Conservation (phyloP, 2,113 vertebrate genomes). For the Silurus meridionalis region DNA sequence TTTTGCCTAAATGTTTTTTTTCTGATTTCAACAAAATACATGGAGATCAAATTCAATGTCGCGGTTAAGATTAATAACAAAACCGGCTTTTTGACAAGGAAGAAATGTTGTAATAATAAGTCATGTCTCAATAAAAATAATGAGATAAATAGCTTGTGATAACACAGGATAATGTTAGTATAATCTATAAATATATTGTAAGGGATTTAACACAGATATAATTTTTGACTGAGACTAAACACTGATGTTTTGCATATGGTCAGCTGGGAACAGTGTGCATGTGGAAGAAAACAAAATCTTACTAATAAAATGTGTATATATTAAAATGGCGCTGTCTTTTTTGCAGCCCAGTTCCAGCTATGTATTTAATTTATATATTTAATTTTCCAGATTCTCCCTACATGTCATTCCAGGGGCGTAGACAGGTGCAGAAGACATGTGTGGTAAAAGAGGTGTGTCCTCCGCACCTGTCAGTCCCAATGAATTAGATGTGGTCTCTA, state of each 20-base stretch:
- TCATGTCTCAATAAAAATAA: constrained; percentile 18
- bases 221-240: background rate
- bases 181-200: background rate
- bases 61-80: background rate
- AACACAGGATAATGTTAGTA: background rate
- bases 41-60: background rate
- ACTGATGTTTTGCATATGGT: background rate
- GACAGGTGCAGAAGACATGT: no score
- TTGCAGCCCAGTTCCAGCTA: background rate
- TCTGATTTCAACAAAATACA: no score
- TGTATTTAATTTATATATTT: no score
- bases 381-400: background rate
- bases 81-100: background rate
- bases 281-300: constrained; percentile 2
- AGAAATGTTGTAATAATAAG: background rate
- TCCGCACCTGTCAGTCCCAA: background rate
- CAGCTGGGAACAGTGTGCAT: background rate
- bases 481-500: background rate
- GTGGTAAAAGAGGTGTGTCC: background rate
- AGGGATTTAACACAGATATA: background rate
- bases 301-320: background rate
- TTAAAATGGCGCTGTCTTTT: constrained; percentile 4
- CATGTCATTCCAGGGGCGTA: background rate
- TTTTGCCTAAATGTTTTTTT: background rate
- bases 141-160: background rate